phyloP scores from a whole-genome alignment of 2,113 vertebrate genomes.

The Orientallactaga bullata region DNA sequence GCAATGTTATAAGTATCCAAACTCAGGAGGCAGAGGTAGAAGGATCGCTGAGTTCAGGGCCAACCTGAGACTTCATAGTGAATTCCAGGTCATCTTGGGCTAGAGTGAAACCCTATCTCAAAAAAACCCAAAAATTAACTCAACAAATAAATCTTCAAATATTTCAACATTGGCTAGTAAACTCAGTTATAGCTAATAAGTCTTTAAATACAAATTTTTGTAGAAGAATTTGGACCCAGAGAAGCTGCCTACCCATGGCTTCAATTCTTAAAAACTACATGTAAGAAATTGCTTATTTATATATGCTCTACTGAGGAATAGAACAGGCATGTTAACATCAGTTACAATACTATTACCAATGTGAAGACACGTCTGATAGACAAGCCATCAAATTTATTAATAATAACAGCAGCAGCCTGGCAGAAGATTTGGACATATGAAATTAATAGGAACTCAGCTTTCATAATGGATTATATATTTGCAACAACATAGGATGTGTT shows the following conservation, averaged over 20 bases:
- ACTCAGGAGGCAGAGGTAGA: too few species aligned
- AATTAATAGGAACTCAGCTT: neutral
- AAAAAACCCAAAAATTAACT: too few species aligned
- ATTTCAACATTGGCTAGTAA: neutral
- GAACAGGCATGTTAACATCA: neutral
- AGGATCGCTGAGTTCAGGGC: too few species aligned
- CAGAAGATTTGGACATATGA: neutral
- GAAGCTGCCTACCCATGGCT: neutral
- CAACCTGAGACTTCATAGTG: too few species aligned
- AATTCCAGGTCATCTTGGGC: too few species aligned
- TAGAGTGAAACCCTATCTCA: too few species aligned
- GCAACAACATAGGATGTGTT: neutral
- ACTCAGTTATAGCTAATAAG: neutral
- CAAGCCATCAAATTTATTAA: conserved; percentile 16
- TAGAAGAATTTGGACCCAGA: neutral
- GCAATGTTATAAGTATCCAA: neutral
- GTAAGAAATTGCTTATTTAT: neutral
- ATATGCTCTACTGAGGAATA: neutral
- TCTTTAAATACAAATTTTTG: neutral
- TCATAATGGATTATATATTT: neutral
- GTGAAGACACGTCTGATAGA: neutral
- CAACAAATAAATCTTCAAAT: neutral
- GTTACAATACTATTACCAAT: neutral
- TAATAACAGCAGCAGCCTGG: neutral
- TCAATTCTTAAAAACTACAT: neutral